Base-by-base conservation (phyloP, 2,113 vertebrate species). In the Notothenia rossii region DNA sequence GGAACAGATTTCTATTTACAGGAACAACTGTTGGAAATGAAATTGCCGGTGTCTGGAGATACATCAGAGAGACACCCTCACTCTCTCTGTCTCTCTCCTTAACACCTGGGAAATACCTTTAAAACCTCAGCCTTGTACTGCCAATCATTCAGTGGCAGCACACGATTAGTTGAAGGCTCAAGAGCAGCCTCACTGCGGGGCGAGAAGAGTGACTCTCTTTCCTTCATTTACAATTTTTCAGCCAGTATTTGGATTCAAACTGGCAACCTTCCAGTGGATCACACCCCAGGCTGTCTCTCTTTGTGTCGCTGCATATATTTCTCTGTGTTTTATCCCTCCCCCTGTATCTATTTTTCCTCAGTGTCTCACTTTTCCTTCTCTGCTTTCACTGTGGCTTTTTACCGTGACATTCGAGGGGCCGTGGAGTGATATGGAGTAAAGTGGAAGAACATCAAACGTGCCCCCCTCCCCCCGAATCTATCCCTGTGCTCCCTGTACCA, bases 1-100 rank as follows among this genome's bases (percentile, higher is more conserved):
- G 72, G 64, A 85, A 79, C 77, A 77, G 67, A 82, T 88, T 84
- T 14, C n/a, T 70, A 49, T 87, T 86, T 71, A 75, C 77, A 77
- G 72, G 5, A 81, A 80, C 81, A 85, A 83, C 73, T 76, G 82
- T 20, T 79, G 62, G 68, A 82, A 79, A 77, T 84, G 72, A 85
- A 85, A 63, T 40, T 79, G 75, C 80, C 85, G 82, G 78, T 90
- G 79, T 75, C 79, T 73, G 49, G 69, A 74, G 58, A 81, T 62
- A 62, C 20, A 87, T 74, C 73, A 81, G 50, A 60, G 8, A 80
- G 15, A 74, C 53, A 12, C n/a, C 10, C 40, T 60, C 65, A 5
- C 33, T 20, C 72, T 14, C 40, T 29, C 45, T 1, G n/a, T 40
- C 68, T 64, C 49, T 59, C 54, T 56, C 54, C 25, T 12, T 4